Conservation (phyloP, 2,888 invertebrate species). For the Salpingus planirostris region DNA sequence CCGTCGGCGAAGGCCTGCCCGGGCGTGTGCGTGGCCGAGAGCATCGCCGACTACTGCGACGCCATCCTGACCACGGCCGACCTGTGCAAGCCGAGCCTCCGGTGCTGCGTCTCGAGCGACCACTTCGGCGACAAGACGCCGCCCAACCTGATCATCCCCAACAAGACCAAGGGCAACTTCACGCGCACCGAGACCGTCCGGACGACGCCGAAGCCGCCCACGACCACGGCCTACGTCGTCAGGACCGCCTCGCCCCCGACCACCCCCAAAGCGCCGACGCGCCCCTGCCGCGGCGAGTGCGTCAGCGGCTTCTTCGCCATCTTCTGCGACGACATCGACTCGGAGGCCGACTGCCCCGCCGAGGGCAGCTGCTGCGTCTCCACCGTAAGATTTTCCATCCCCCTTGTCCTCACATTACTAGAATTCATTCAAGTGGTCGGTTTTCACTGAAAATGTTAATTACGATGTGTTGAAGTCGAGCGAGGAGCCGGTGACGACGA, state of each 20-base stretch:
- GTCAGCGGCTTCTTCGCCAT: constrained; percentile 72
- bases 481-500: constrained; percentile 29
- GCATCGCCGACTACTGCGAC: constrained; percentile 78
- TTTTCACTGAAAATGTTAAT: neutral
- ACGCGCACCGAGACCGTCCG: constrained; percentile 38
- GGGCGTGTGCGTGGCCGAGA: constrained; percentile 75
- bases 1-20: constrained; percentile 49
- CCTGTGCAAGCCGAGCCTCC: constrained; percentile 64
- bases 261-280: constrained; percentile 36
- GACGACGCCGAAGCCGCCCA: constrained; percentile 35
- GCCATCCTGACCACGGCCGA: constrained; percentile 66
- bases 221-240: constrained; percentile 33
- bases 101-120: constrained; percentile 76
- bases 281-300: constrained; percentile 76
- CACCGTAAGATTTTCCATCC: constrained; percentile 38
- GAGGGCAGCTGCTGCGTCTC: constrained; percentile 75
- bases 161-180: constrained; percentile 45
- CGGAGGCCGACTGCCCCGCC: constrained; percentile 64
- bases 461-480: constrained; percentile 18
- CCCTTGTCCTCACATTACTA: no score
- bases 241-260: constrained; percentile 31
- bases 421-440: no score
- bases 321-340: constrained; percentile 78
- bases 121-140: constrained; percentile 62
- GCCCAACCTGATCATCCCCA: constrained; percentile 64